Evolutionary conservation across 2,888 invertebrate species (phyloP).

Genomic region (Trichogramma dendrolimi): DNA sequence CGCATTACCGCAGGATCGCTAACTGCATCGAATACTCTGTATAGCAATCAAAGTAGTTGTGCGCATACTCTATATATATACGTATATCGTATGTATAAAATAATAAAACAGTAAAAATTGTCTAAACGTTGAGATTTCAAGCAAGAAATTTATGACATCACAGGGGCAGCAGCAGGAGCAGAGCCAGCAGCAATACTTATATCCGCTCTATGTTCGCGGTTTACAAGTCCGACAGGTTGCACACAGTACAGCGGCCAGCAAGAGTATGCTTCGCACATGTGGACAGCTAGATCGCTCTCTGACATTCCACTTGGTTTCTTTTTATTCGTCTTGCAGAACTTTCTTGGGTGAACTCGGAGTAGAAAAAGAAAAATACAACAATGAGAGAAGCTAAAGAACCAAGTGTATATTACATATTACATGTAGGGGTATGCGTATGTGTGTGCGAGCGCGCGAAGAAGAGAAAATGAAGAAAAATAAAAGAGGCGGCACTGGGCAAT

Average conservation of each 20-base stretch:
- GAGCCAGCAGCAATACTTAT: no score
- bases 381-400: slow-evolving; percentile 10
- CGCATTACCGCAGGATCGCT: no score
- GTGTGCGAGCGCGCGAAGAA: slow-evolving; percentile 7
- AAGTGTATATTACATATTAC: no score
- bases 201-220: slow-evolving; percentile 17
- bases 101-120: neutral
- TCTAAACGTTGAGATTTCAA: slow-evolving; percentile 22
- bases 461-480: slow-evolving; percentile 14
- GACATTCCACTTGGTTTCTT: slow-evolving; percentile 45
- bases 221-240: slow-evolving; percentile 41
- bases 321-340: slow-evolving; percentile 25
- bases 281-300: slow-evolving; percentile 20
- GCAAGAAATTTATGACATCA: slow-evolving; percentile 22
- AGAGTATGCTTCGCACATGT: slow-evolving; percentile 26
- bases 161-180: neutral
- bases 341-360: slow-evolving; percentile 8
- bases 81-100: neutral
- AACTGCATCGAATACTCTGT: no score
- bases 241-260: slow-evolving; percentile 30
- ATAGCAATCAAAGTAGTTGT: no score
- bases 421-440: neutral
- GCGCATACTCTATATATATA: no score
- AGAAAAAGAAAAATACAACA: slow-evolving; percentile 9
- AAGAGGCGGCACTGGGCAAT: slow-evolving; percentile 1